Base-by-base conservation (phyloP, 2,113 vertebrate species). In the Anoplopoma fimbria region DNA sequence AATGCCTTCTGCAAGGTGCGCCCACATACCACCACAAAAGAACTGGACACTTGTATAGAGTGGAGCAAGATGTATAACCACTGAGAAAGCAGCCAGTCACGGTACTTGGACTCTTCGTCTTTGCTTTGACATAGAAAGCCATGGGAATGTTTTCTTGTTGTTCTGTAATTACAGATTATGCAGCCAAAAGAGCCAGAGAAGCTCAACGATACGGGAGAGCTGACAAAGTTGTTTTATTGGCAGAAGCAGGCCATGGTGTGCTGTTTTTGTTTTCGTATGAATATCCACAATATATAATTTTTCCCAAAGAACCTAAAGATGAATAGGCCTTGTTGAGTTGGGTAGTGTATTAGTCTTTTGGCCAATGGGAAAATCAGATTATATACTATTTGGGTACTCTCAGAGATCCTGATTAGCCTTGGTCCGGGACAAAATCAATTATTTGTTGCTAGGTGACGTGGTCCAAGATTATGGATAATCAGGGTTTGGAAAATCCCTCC, bases 41-140 rank as follows among this genome's bases (percentile, higher is more conserved):
- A 99, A 93, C 92, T 97, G 94, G 97, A 98, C 93, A 89, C 96
- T 83, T 97, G 97, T 83, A 93, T 94, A 88, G 97, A 99, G 91
- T 98, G 98, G 98, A 97, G 97, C 92, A 99, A 98, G 86, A 95
- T 97, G 93, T 99, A 97, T 63, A 97, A 95, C 94, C 95, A 95
- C 90, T 96, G 91, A 95, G 79, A 85, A 81, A 78, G 86, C 86
- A 92, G 91, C 85, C 82, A 82, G 88, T 85, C 80, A 60, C 80
- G 88, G 90, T 63, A 85, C 80, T 82, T 17, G 76, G 91, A 93
- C 93, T 93, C 84, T 83, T 75, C 21, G 57, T 88, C 79, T 90
- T 85, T 80, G 85, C 83, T 87, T 87, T 65, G 88, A 91, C 72
- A 82, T 83, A 61, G 68, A 77, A 86, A 89, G 85, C 86, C 88